A percentile compares a stretch with the other conserved stretches of the same genome.
phyloP scores from a whole-genome alignment of 2,888 invertebrate species.

The Drosophila eohydei region DNA sequence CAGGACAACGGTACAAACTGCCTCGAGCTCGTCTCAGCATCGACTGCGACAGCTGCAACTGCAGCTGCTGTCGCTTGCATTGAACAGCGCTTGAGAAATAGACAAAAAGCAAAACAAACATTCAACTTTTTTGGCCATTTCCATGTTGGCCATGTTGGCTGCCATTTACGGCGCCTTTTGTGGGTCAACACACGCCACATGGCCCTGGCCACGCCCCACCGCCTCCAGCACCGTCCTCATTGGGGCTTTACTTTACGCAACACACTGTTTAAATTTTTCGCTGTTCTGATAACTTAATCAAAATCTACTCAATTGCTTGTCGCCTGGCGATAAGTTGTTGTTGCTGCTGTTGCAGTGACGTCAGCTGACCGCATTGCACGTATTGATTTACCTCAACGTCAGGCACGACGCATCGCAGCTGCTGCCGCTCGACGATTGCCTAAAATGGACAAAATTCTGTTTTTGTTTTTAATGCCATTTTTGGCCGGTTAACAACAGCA shows the following conservation, averaged over 20 bases:
- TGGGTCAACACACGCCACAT: slow-evolving; percentile 37
- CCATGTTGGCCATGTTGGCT: slow-evolving; percentile 21
- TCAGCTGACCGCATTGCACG: slow-evolving; percentile 55
- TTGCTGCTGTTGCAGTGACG: slow-evolving; percentile 43
- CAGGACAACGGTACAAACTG: slow-evolving; percentile 35
- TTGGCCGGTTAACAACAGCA: slow-evolving; percentile 39
- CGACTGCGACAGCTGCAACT: slow-evolving; percentile 40
- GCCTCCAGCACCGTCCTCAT: background rate
- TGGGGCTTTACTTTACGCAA: slow-evolving; percentile 53
- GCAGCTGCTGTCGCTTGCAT: slow-evolving; percentile 20
- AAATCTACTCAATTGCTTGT: slow-evolving; percentile 31
- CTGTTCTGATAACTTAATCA: slow-evolving; percentile 66
- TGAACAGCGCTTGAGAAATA: slow-evolving; percentile 19
- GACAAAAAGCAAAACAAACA: background rate
- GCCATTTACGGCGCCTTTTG: slow-evolving; percentile 41
- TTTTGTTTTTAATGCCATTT: slow-evolving; percentile 51
- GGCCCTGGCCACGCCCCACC: slow-evolving; percentile 20
- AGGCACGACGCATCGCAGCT: slow-evolving; percentile 14
- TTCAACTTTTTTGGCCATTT: slow-evolving; percentile 27
- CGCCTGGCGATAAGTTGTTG: slow-evolving; percentile 39
- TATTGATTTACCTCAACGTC: slow-evolving; percentile 46
- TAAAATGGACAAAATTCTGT: slow-evolving; percentile 72
- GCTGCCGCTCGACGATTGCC: slow-evolving; percentile 52
- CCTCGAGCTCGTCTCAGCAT: slow-evolving; percentile 33
- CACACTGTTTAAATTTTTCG: slow-evolving; percentile 7